Conservation (phyloP, 2,113 vertebrate genomes). For the Coturnix japonica region DNA sequence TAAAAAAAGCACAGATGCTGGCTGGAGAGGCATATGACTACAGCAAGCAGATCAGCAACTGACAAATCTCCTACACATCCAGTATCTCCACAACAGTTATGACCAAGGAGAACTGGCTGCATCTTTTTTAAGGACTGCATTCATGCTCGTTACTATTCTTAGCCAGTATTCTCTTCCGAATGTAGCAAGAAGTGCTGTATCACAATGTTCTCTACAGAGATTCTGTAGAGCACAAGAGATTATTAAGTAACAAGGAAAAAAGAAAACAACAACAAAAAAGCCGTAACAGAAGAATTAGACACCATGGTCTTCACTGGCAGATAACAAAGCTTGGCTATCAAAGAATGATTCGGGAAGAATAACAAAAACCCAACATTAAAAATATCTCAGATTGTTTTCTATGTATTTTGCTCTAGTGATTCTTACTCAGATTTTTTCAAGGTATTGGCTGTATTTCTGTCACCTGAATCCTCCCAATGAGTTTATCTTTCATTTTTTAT, state of each 20-base stretch:
- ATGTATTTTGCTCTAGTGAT: background rate
- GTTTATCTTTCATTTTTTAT: background rate
- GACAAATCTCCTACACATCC: constrained; percentile 47
- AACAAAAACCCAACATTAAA: background rate
- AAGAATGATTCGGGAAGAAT: background rate
- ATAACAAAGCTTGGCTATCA: background rate
- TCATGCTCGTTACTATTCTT: background rate
- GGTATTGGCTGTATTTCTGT: background rate
- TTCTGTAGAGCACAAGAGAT: background rate
- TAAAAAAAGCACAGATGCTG: constrained; percentile 75
- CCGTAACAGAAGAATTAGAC: background rate
- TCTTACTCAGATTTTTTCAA: background rate
- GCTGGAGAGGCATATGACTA: constrained; percentile 76
- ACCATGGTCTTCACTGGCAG: background rate
- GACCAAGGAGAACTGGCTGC: constrained; percentile 32
- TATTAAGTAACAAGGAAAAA: background rate
- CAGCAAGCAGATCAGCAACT: constrained; percentile 76
- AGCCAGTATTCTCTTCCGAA: background rate
- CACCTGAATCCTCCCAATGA: background rate
- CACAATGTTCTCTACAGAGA: background rate
- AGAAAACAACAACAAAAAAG: too few relatives aligned
- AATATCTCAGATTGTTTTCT: background rate
- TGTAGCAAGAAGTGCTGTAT: background rate
- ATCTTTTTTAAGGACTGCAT: background rate
- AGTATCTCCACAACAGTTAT: background rate